These are phyloP conservation scores for Dermolepida albohirtum DNA, from an alignment of 2,888 invertebrate genomes.

Conservation along the genomic window DNA sequence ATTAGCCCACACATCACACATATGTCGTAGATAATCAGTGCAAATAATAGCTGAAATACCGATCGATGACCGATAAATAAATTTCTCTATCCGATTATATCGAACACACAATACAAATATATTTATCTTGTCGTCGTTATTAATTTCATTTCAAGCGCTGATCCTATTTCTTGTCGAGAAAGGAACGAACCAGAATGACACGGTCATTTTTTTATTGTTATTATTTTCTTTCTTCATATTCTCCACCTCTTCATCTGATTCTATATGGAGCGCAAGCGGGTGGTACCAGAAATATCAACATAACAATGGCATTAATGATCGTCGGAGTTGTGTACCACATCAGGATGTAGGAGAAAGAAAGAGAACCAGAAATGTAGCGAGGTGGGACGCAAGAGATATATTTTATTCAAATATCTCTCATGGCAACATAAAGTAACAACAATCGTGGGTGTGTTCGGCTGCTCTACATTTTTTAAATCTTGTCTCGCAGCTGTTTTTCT, in stretches of 20 bases:
- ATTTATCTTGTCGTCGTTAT: constrained; percentile 28
- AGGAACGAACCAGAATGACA: constrained; percentile 45
- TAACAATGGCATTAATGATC: constrained; percentile 50
- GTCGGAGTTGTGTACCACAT: constrained; percentile 38
- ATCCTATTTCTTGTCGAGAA: constrained; percentile 31
- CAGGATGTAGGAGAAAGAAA: constrained; percentile 22
- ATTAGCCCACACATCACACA: constrained; percentile 22
- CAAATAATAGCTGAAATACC: constrained; percentile 22
- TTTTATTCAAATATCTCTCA: constrained; percentile 41
- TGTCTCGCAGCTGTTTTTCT: constrained; percentile 42
- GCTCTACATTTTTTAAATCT: constrained; percentile 44
- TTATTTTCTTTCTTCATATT: constrained; percentile 34
- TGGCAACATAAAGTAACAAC: constrained; percentile 36
- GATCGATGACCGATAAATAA: constrained; percentile 22
- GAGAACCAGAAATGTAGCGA: constrained; percentile 15
- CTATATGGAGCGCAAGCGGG: constrained; percentile 45
- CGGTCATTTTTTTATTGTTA: constrained; percentile 41
- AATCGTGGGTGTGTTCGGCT: constrained; percentile 44
- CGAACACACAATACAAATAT: constrained; percentile 3
- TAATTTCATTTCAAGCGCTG: constrained; percentile 30
- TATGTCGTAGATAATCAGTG: constrained; percentile 3
- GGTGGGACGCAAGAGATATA: constrained; percentile 37
- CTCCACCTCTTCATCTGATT: constrained; percentile 38
- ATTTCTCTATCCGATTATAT: constrained; percentile 7
- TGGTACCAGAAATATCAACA: constrained; percentile 50